Conservation (phyloP, 2,113 vertebrate genomes). For the Leptobrachium leishanense region DNA sequence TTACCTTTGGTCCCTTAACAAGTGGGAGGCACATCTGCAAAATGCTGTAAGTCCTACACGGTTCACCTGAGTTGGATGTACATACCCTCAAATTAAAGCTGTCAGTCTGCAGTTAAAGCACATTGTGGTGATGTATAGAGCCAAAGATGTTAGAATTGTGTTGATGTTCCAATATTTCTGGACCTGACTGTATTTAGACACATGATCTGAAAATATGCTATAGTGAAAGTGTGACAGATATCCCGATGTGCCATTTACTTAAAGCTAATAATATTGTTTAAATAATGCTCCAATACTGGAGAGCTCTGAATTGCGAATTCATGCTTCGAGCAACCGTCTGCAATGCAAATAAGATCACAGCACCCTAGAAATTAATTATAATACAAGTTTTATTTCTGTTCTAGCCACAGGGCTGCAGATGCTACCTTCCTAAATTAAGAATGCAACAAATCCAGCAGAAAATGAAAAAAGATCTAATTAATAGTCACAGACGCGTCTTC, state of each 20-base stretch:
- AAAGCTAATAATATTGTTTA: background rate
- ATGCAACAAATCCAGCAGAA: conserved; percentile 23
- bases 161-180: no score
- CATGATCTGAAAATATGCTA: no score
- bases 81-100: no score
- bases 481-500: background rate
- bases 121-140: no score
- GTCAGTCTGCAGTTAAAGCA: no score
- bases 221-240: background rate
- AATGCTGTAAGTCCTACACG: no score
- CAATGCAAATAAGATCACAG: conserved; percentile 31
- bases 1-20: no score
- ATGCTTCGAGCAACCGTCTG: background rate
- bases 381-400: conserved; percentile 32
- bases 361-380: conserved; percentile 26
- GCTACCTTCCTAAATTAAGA: conserved; percentile 32
- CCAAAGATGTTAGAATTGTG: no score
- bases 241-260: background rate
- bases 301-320: background rate
- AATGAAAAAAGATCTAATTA: conserved; percentile 11
- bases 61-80: no score
- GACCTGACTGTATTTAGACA: no score
- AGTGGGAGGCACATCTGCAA: no score
- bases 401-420: conserved; percentile 37
- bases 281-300: background rate